phyloP scores from a whole-genome alignment of 2,797 vertebrate species.

The Sebastes diaconus region DNA sequence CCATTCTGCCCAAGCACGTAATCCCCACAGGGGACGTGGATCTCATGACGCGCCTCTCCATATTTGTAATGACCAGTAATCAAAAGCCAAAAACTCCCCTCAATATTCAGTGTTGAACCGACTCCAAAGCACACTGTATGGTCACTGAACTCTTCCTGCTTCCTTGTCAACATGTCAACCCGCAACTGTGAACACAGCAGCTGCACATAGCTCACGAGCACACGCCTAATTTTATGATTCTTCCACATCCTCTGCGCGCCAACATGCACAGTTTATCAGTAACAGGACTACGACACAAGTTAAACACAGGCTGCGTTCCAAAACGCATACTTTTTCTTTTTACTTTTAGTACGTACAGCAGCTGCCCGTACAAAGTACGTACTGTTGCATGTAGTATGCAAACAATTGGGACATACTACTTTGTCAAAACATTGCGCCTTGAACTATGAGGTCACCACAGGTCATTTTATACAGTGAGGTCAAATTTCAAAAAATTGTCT shows the following conservation, averaged over 20 bases:
- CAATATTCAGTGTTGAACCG: not conserved
- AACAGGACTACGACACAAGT: too few relatives aligned
- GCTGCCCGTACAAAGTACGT: not conserved
- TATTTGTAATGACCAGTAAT: not conserved
- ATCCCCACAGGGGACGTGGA: not conserved
- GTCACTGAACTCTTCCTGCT: not conserved
- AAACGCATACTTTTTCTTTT: too few relatives aligned
- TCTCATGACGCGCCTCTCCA: not conserved
- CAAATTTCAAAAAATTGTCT: not conserved
- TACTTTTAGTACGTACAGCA: too few relatives aligned
- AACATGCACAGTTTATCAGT: not conserved
- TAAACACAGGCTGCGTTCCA: too few relatives aligned
- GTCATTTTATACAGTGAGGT: not conserved
- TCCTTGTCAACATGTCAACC: not conserved
- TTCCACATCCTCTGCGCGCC: not conserved
- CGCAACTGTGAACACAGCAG: not conserved
- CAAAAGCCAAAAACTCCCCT: not conserved
- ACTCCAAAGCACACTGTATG: not conserved
- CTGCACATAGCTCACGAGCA: not conserved
- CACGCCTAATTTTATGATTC: not conserved
- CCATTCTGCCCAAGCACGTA: not conserved
- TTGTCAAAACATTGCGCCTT: not conserved
- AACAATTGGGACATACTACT: not conserved
- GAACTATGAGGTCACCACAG: not conserved
- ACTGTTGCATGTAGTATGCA: not conserved